These are phyloP conservation scores for Acropternis orthonyx DNA, from an alignment of 2,797 vertebrate species.

Conservation along the genomic window DNA sequence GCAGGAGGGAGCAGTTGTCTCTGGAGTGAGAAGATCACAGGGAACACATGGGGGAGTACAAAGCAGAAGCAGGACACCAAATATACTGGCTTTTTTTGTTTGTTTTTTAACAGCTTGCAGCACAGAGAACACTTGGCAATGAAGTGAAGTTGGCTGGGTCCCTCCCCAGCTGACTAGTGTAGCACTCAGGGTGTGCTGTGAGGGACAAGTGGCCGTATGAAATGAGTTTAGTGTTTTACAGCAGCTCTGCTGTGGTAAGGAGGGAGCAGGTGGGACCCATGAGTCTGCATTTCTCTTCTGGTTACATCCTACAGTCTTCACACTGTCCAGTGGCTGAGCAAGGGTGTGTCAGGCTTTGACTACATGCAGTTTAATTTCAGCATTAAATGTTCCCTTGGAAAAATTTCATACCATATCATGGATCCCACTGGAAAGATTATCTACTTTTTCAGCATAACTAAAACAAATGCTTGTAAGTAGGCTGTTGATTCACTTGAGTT, in stretches of 20 bases:
- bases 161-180: background rate
- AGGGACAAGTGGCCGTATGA: fast-evolving
- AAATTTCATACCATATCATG: background rate
- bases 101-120: background rate
- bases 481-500: background rate
- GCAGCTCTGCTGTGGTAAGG: background rate
- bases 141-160: background rate
- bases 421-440: background rate
- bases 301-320: background rate
- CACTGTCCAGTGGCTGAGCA: fast-evolving
- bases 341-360: background rate
- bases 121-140: background rate
- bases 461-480: background rate
- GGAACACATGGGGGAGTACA: background rate
- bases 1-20: background rate
- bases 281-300: background rate
- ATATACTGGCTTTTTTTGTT: background rate
- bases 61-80: background rate
- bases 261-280: background rate
- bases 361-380: background rate
- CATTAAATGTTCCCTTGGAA: background rate
- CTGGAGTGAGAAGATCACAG: background rate
- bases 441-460: background rate
- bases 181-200: background rate
- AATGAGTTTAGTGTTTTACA: fast-evolving